Conservation (phyloP, 2,797 vertebrate species). For the Odontamblyopus rebecca region DNA sequence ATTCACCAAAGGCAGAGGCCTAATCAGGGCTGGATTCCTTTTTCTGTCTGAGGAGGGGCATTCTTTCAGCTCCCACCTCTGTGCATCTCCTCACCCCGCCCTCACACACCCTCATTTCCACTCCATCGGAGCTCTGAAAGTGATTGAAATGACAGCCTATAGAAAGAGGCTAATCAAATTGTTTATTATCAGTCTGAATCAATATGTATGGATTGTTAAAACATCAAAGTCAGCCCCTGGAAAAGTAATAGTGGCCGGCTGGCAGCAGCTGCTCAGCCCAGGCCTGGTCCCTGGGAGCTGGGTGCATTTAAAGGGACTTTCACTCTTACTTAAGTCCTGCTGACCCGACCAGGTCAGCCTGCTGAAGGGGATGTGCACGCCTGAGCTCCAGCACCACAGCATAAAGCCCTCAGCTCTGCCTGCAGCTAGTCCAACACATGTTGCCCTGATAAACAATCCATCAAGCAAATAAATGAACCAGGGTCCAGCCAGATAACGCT, state of each 20-base stretch:
- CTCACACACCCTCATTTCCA: constrained; percentile 86
- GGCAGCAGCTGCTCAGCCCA: constrained; percentile 80
- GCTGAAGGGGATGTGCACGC: constrained; percentile 70
- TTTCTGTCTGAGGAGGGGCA: constrained; percentile 85
- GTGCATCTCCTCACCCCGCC: constrained; percentile 78
- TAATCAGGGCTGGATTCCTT: constrained; percentile 99
- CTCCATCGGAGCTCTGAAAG: constrained; percentile 90
- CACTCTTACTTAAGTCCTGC: constrained; percentile 84
- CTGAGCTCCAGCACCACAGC: constrained; percentile 52
- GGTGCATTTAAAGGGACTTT: constrained; percentile 82
- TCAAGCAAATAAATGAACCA: constrained; percentile 71
- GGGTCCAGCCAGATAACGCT: constrained; percentile 58
- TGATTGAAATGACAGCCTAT: constrained; percentile 99
- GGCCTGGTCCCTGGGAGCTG: constrained; percentile 74
- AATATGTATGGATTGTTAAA: constrained; percentile 99
- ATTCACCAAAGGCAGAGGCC: constrained; percentile 98
- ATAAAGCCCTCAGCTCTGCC: constrained; percentile 65
- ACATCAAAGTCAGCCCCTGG: constrained; percentile 92
- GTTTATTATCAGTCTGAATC: constrained; percentile 99
- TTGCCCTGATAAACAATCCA: constrained; percentile 77
- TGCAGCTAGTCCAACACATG: constrained; percentile 63
- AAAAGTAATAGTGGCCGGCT: constrained; percentile 91
- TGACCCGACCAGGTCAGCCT: constrained; percentile 79
- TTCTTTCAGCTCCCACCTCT: constrained; percentile 74
- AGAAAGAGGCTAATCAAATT: constrained; percentile 99